Evolutionary conservation across 2,888 invertebrate genomes (phyloP).

Genomic region (Drosophila quinaria): DNA sequence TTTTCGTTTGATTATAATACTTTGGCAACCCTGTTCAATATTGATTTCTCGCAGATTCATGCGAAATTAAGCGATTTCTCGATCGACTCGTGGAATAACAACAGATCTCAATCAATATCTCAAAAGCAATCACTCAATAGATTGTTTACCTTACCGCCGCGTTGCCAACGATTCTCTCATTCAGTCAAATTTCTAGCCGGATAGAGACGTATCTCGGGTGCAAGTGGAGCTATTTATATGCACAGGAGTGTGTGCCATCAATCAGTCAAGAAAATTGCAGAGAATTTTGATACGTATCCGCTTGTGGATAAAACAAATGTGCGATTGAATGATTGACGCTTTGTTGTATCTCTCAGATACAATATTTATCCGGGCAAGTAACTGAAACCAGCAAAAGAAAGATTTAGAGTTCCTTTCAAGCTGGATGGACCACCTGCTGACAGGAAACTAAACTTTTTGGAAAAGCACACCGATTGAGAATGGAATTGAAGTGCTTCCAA

Average conservation of each 20-base stretch:
- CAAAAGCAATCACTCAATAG: constrained; percentile 35
- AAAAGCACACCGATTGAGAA: constrained; percentile 10
- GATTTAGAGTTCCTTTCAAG: constrained; percentile 72
- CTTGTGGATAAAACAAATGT: constrained; percentile 53
- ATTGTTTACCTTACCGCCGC: constrained; percentile 46
- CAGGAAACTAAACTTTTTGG: constrained; percentile 69
- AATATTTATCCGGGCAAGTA: constrained; percentile 48
- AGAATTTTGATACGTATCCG: constrained; percentile 83
- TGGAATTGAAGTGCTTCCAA: constrained; percentile 4
- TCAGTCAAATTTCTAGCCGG: constrained; percentile 25
- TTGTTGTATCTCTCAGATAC: constrained; percentile 57
- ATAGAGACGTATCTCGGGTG: constrained; percentile 14
- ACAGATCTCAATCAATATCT: constrained; percentile 68
- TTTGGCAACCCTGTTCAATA: not conserved
- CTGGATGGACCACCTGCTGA: constrained; percentile 80
- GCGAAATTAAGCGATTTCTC: constrained; percentile 10
- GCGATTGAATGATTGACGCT: constrained; percentile 78
- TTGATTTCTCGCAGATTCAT: not conserved
- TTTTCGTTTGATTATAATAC: not conserved
- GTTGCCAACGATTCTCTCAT: constrained; percentile 22
- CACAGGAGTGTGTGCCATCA: constrained; percentile 60
- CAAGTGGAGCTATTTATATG: constrained; percentile 17
- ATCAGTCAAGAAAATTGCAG: constrained; percentile 81
- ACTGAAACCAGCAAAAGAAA: constrained; percentile 29
- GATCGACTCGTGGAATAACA: constrained; percentile 56